Evolutionary conservation across 1,140 invertebrate species (phyloP).

Genomic region (Dryas iulia): DNA sequence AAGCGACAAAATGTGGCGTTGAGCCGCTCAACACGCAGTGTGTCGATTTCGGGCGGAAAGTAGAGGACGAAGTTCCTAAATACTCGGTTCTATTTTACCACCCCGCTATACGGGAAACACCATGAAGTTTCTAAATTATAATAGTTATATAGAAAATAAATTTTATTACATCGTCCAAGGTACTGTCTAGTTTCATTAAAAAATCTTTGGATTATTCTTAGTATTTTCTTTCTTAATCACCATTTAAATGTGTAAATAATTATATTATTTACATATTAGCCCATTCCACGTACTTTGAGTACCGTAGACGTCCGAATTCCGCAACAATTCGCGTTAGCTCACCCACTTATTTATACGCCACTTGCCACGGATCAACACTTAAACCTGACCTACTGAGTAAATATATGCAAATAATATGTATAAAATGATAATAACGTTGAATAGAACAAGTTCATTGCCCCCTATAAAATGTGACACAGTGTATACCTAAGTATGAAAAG

Average conservation of each 20-base stretch:
- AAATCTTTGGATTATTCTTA: neutral
- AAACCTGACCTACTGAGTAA: slow-evolving; percentile 21
- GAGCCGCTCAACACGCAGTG: too few species aligned
- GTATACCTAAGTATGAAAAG: neutral
- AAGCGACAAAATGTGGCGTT: too few species aligned
- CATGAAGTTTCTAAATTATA: too few species aligned
- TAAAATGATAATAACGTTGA: slow-evolving; percentile 13
- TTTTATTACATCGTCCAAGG: neutral
- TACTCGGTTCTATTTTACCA: too few species aligned
- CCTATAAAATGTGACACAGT: neutral
- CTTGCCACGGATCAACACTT: slow-evolving; percentile 25
- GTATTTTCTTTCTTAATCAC: neutral
- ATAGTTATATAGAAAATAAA: too few species aligned
- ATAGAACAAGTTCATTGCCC: slow-evolving; percentile 9
- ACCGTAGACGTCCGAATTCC: slow-evolving; percentile 68
- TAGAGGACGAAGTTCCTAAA: too few species aligned
- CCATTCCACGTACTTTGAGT: slow-evolving; percentile 31
- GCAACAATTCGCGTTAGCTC: slow-evolving; percentile 53
- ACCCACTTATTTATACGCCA: slow-evolving; percentile 53
- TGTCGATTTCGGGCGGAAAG: too few species aligned
- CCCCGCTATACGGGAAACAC: too few species aligned
- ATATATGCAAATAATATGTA: slow-evolving; percentile 26
- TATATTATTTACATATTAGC: slow-evolving; percentile 8
- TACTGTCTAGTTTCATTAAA: neutral
- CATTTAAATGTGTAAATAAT: neutral